Percentiles rank a stretch among this genome's conserved stretches.
phyloP scores from a whole-genome alignment of 1,140 invertebrate genomes.

The Neodiprion fabricii region DNA sequence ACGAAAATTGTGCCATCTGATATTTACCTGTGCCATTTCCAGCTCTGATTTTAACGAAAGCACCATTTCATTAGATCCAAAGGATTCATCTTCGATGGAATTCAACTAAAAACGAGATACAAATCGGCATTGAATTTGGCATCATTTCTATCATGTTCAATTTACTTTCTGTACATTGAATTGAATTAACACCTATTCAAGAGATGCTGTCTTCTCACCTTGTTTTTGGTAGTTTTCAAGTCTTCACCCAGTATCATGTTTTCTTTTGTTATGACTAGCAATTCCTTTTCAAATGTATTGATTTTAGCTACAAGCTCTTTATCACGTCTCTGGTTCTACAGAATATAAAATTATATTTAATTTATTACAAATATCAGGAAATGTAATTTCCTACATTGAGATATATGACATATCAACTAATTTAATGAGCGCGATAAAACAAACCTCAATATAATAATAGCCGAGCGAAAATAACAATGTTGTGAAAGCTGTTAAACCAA shows the following conservation, averaged over 20 bases:
- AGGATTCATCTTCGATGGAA: constrained; percentile 71
- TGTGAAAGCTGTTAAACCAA: constrained; percentile 69
- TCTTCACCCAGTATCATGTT: constrained; percentile 72
- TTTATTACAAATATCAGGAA: constrained; percentile 8
- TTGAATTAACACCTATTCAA: constrained; percentile 17
- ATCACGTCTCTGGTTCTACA: constrained; percentile 69
- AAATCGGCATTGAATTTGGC: constrained; percentile 13
- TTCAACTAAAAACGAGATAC: constrained; percentile 46
- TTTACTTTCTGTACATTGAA: constrained; percentile 29
- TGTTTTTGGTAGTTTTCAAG: constrained; percentile 68
- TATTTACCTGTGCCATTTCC: constrained; percentile 47
- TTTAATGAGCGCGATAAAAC: constrained; percentile 26
- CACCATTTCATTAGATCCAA: constrained; percentile 75
- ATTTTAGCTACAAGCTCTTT: constrained; percentile 65
- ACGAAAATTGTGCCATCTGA: constrained; percentile 53
- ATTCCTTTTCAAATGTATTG: constrained; percentile 67
- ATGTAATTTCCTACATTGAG: constrained; percentile 26
- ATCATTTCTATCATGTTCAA: constrained; percentile 7
- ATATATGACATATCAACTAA: constrained; percentile 30
- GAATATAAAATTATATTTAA: constrained; percentile 19
- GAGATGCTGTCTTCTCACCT: constrained; percentile 50
- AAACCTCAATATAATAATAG: constrained; percentile 75
- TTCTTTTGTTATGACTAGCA: constrained; percentile 66
- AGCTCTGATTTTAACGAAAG: constrained; percentile 52
- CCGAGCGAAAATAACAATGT: constrained; percentile 76